Percentiles rank a stretch among this genome's conserved stretches.
Conservation (phyloP, 1,140 invertebrate species). For the Orussus abietinus region DNA sequence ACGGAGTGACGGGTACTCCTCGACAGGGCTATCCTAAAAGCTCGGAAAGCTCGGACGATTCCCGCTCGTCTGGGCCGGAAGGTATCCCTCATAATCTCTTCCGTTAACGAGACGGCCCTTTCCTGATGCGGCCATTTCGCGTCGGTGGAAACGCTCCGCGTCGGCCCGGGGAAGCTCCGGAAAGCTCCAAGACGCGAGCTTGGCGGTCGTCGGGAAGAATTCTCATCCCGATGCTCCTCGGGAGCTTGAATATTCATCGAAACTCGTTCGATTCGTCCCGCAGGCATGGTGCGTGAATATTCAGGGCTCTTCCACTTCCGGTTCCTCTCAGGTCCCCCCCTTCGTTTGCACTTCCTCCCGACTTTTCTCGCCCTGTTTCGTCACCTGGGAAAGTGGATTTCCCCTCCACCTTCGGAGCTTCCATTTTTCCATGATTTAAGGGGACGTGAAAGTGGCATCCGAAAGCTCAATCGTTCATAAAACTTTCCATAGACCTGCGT, state of each 20-base stretch:
- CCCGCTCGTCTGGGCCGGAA: background rate
- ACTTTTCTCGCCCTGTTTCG: no score
- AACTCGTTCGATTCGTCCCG: slow-evolving; percentile 31
- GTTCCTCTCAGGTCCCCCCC: no score
- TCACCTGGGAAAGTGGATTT: no score
- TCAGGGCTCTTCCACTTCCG: slow-evolving; percentile 34
- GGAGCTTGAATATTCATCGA: slow-evolving; percentile 29
- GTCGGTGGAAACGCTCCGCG: no score
- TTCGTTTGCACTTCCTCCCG: slow-evolving; percentile 19
- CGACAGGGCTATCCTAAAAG: slow-evolving; percentile 1
- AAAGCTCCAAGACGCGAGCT: slow-evolving; percentile 12
- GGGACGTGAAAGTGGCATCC: no score
- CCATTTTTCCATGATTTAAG: no score
- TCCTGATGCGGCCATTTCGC: no score
- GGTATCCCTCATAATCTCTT: background rate
- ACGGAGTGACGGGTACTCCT: no score
- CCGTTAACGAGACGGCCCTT: no score
- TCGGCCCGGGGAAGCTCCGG: slow-evolving; percentile 17
- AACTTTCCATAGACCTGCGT: no score
- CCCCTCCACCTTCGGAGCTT: no score
- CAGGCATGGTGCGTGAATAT: slow-evolving; percentile 34
- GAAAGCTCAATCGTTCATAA: no score
- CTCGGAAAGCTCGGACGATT: background rate
- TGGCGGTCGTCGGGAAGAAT: slow-evolving; percentile 19
- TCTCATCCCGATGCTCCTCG: slow-evolving; percentile 24